Conservation (phyloP, 2,888 invertebrate species). For the Scaptomyza tumidula region DNA sequence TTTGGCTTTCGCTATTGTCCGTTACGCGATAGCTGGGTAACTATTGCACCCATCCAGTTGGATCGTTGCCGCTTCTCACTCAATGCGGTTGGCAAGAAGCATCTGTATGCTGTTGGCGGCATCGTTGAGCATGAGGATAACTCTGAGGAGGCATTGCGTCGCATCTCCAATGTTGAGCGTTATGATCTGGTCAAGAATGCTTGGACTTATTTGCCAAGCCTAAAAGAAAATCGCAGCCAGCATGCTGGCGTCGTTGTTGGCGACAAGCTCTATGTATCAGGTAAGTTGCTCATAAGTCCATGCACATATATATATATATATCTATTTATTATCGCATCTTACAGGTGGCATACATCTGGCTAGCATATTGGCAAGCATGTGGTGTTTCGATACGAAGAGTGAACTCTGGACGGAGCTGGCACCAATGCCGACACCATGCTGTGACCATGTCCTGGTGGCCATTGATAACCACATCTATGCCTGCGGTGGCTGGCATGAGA, state of each 20-base stretch:
- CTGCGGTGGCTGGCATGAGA: conserved; percentile 89
- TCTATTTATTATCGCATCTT: too few species aligned
- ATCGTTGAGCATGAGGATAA: conserved; percentile 86
- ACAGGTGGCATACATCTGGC: conserved; percentile 83
- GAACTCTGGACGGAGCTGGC: conserved; percentile 86
- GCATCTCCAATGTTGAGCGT: conserved; percentile 85
- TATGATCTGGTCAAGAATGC: conserved; percentile 86
- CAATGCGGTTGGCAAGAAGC: conserved; percentile 85
- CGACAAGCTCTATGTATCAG: conserved; percentile 83
- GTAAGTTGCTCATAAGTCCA: conserved; percentile 61
- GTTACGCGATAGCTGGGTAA: conserved; percentile 87
- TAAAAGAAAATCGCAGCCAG: conserved; percentile 87
- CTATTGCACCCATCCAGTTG: conserved; percentile 88
- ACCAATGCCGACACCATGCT: conserved; percentile 87
- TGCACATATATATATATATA: too few species aligned
- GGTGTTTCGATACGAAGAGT: conserved; percentile 85
- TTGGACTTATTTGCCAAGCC: conserved; percentile 87
- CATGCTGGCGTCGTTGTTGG: conserved; percentile 86
- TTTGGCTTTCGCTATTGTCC: conserved; percentile 89
- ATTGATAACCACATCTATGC: conserved; percentile 87
- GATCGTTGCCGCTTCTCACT: conserved; percentile 89
- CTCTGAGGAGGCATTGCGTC: conserved; percentile 76
- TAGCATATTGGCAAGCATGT: conserved; percentile 85
- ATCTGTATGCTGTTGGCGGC: conserved; percentile 88
- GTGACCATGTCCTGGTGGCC: conserved; percentile 88